Conservation (phyloP, 1,140 invertebrate species). For the Choristoneura fumiferana region DNA sequence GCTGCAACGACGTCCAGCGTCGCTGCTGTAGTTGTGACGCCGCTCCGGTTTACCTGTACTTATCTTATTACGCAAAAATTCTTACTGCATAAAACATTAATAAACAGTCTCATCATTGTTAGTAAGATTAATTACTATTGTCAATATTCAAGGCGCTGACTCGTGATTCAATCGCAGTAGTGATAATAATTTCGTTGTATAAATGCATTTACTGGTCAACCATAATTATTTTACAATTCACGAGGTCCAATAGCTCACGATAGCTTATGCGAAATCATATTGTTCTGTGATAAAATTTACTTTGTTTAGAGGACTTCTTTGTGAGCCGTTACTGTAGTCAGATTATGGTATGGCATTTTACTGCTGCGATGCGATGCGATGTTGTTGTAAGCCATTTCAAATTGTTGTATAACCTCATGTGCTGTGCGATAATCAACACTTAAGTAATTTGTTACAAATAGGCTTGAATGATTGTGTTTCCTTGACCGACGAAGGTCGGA, state of each 20-base stretch:
- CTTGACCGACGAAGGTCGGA: conserved; percentile 65
- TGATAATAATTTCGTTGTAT: conserved; percentile 32
- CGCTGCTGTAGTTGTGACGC: not conserved
- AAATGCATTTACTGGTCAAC: conserved; percentile 28
- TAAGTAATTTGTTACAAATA: conserved; percentile 52
- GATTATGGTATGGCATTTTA: conserved; percentile 12
- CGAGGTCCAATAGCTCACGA: conserved; percentile 17
- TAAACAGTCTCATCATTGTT: conserved; percentile 55
- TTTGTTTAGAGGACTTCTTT: not conserved
- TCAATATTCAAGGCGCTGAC: conserved; percentile 58
- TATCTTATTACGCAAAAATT: conserved; percentile 28
- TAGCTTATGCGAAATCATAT: conserved; percentile 19
- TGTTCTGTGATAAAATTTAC: conserved; percentile 3
- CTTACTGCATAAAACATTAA: conserved; percentile 30
- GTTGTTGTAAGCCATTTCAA: conserved; percentile 33
- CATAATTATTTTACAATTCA: conserved; percentile 6
- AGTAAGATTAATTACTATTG: conserved; percentile 56
- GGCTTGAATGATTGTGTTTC: conserved; percentile 60
- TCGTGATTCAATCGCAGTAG: conserved; percentile 42
- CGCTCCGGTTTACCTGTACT: not conserved
- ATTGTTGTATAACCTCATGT: conserved; percentile 32
- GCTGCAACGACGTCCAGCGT: not conserved
- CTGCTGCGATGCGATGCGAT: conserved; percentile 49
- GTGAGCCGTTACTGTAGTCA: not conserved
- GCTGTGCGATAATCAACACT: conserved; percentile 59